Evolutionary conservation across 30 jellyfish, hydroid and myxozoan genomes (phyloP).

Genomic region (Cassiopea andromeda): DNA sequence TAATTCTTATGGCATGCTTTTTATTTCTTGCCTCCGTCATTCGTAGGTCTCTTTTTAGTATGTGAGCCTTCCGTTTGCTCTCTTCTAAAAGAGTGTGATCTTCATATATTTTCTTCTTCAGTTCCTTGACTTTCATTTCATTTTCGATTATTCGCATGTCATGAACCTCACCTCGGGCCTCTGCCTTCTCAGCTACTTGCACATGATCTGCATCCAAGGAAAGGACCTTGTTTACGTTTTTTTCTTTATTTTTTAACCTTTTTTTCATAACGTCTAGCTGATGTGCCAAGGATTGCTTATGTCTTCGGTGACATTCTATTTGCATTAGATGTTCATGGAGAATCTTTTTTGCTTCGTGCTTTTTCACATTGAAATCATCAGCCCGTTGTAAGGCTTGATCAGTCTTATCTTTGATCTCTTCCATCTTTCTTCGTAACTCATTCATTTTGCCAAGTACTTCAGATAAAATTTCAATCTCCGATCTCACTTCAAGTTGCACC

Average conservation of each 20-base stretch:
- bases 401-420: slow-evolving; percentile 33
- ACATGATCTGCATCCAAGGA: slow-evolving; percentile 13
- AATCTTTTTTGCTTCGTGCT: slow-evolving; percentile 7
- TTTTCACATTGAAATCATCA: slow-evolving; percentile 12
- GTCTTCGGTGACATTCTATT: slow-evolving; percentile 27
- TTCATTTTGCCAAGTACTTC: slow-evolving; percentile 5
- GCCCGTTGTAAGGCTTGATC: slow-evolving; percentile 17
- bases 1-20: background rate
- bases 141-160: slow-evolving; percentile 17
- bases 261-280: background rate
- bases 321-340: slow-evolving; percentile 9
- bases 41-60: slow-evolving; percentile 11
- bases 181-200: slow-evolving; percentile 37
- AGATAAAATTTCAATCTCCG: background rate
- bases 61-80: slow-evolving; percentile 33
- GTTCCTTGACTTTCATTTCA: slow-evolving; percentile 7
- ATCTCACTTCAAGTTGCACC: background rate
- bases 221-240: background rate
- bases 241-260: slow-evolving; percentile 4
- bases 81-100: slow-evolving; percentile 30
- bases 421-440: slow-evolving; percentile 45
- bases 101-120: slow-evolving; percentile 13
- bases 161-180: slow-evolving; percentile 57
- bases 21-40: background rate
- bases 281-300: slow-evolving; percentile 25